A percentile compares a stretch with the other conserved stretches of the same genome.
Conservation (phyloP, 2,888 invertebrate genomes). For the Epinotia ramella region DNA sequence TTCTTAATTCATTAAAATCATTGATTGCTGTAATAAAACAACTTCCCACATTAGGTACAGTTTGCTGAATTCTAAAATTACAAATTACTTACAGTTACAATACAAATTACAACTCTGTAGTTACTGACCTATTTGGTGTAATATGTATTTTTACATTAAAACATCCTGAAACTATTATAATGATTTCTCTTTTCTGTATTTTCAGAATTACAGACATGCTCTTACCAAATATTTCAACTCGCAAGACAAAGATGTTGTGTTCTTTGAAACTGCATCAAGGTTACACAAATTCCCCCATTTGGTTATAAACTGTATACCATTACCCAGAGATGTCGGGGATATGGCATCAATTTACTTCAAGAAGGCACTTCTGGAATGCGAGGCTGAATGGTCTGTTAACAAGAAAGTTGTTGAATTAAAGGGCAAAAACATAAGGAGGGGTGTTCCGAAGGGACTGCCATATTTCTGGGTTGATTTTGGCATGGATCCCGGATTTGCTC, state of each 20-base stretch:
- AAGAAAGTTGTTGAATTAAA: constrained; percentile 89
- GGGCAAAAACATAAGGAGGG: constrained; percentile 90
- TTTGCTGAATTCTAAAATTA: too few relatives aligned
- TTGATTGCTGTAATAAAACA: too few relatives aligned
- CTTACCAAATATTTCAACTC: constrained; percentile 91
- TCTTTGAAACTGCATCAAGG: constrained; percentile 94
- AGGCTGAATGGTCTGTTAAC: constrained; percentile 97
- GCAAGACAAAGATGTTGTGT: constrained; percentile 92
- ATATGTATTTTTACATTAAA: background rate
- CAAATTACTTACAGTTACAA: too few relatives aligned
- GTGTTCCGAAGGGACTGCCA: constrained; percentile 96
- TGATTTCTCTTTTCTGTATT: constrained; percentile 48
- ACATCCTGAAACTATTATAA: background rate
- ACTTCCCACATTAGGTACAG: too few relatives aligned
- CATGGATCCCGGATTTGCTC: constrained; percentile 95
- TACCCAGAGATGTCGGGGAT: constrained; percentile 93
- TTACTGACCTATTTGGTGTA: background rate
- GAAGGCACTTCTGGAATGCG: constrained; percentile 98
- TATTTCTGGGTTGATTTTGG: constrained; percentile 98
- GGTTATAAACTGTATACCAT: constrained; percentile 94
- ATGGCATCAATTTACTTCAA: constrained; percentile 98
- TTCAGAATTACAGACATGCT: constrained; percentile 90
- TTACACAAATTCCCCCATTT: constrained; percentile 93
- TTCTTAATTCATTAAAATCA: too few relatives aligned
- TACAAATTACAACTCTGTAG: too few relatives aligned